These are phyloP conservation scores for Heterocephalus glaber DNA, from an alignment of 2,113 vertebrate species.

Conservation along the genomic window DNA sequence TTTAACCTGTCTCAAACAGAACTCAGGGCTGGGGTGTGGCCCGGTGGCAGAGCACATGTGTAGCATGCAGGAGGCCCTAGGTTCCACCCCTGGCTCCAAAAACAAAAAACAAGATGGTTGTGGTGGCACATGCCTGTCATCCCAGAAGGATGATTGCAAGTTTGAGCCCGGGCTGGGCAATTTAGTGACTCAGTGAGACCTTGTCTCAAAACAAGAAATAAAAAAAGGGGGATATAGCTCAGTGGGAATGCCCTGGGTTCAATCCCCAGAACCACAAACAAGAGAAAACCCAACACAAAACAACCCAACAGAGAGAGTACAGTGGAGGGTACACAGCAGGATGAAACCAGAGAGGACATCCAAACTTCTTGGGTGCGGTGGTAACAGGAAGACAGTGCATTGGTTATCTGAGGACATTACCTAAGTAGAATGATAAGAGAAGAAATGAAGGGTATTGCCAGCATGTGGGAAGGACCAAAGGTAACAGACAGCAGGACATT, in stretches of 20 bases:
- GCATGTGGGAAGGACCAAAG: background rate
- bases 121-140: background rate
- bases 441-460: background rate
- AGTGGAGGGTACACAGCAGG: background rate
- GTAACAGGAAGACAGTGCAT: background rate
- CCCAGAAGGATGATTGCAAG: background rate
- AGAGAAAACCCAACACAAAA: background rate
- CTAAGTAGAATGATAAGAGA: background rate
- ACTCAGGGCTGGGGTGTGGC: too few relatives aligned
- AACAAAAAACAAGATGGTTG: background rate
- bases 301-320: background rate
- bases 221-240: background rate
- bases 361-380: background rate
- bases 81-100: background rate
- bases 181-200: background rate
- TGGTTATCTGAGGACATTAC: background rate
- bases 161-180: too few relatives aligned
- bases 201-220: background rate
- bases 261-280: background rate
- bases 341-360: background rate
- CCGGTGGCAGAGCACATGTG: too few relatives aligned
- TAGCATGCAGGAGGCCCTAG: too few relatives aligned
- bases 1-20: too few relatives aligned
- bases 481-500: background rate
- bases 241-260: background rate